Base-by-base conservation (phyloP, 1,140 invertebrate genomes). In the Sweltsa coloradensis region DNA sequence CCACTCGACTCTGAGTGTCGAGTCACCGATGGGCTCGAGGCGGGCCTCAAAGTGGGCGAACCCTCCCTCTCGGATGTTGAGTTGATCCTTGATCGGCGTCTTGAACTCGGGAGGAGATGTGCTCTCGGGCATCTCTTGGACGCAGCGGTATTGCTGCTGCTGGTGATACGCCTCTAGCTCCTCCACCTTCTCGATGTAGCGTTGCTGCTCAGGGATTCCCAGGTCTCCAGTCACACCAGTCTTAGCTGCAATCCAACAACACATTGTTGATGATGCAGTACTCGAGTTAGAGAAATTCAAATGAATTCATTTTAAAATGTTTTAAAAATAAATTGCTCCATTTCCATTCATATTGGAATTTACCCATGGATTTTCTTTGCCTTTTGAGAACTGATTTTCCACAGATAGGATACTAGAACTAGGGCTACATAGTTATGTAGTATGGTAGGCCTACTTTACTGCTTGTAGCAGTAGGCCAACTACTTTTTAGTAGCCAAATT, bases 21-120 rank as follows among this genome's bases (percentile, higher is more conserved):
- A 79, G 64, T 98, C 94, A 24, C 90, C 89, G 43, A 94, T 71
- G 51, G 94, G 94, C 63, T 95, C 87, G 27, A 98, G 74, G 43
- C 89, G 78, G 54, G 92, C 91, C 70, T 97, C 94, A 62, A 97
- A 97, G 66, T 96, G 92, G 45, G 90, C 89, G 60, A 91, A 91
- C 55, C 90, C 89, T 52, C 89, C 88, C 74, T 97, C 93, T 55
- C 83, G 82, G 60, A 92, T 78, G 57, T 83, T 81, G 27, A 83
- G 65, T 68, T 94, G 85, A 69, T 93, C 87, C 66, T 88, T 89
- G 40, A 97, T 86, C 18, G 88, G 87, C 21, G 86, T 85, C 69
- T 89, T 92, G 65, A 97, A 97, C 69, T 87, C 83, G 37, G 93
- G 91, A 58, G 83, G 80, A 42, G 75, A 72, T 26, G 74, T 76